Evolutionary conservation across 2,888 invertebrate species (phyloP).

Genomic region (Kryphioiulus occultus): DNA sequence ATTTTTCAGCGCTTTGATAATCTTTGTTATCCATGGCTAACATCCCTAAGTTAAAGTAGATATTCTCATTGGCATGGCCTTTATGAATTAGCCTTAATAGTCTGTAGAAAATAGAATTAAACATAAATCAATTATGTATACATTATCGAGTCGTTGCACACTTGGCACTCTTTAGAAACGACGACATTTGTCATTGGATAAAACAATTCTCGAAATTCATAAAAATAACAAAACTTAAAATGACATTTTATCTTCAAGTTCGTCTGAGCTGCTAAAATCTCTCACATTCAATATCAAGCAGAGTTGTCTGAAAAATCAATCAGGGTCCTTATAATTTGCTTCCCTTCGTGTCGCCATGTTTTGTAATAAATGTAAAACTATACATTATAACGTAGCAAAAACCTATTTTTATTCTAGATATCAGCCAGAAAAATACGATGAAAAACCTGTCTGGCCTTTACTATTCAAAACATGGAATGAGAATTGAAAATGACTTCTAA

Average conservation of each 20-base stretch:
- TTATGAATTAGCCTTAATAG: conserved; percentile 80
- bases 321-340: background rate
- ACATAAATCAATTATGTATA: background rate
- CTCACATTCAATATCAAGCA: background rate
- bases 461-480: background rate
- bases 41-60: conserved; percentile 96
- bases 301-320: background rate
- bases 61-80: conserved; percentile 82
- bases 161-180: too few relatives aligned
- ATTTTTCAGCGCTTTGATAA: conserved; percentile 85
- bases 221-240: background rate
- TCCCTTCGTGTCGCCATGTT: background rate
- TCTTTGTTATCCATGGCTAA: conserved; percentile 94
- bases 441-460: background rate
- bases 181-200: too few relatives aligned
- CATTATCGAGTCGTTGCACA: too few relatives aligned
- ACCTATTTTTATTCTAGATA: background rate
- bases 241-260: background rate
- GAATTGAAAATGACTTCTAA: background rate
- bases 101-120: conserved; percentile 61
- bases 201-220: too few relatives aligned
- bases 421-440: background rate
- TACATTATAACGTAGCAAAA: background rate
- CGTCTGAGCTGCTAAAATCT: background rate
- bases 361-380: background rate